Conservation (phyloP, 1,140 invertebrate genomes). For the Platyura marginata region DNA sequence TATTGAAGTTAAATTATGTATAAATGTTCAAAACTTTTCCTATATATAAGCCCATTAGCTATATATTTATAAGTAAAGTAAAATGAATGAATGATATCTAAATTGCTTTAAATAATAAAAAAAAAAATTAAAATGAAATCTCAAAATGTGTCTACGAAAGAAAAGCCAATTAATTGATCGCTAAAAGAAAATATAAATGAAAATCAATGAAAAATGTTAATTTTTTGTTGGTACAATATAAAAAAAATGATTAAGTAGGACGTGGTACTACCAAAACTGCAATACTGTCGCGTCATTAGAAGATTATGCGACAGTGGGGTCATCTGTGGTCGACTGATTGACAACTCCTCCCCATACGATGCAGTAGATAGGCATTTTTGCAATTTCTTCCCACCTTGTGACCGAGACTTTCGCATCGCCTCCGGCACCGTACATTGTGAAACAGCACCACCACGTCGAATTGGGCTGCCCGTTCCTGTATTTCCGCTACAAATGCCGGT, state of each 20-base stretch:
- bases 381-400: constrained; percentile 78
- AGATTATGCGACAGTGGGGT: constrained; percentile 38
- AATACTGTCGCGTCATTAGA: constrained; percentile 70
- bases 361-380: constrained; percentile 71
- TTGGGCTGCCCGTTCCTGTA: constrained; percentile 7
- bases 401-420: constrained; percentile 49
- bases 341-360: constrained; percentile 45
- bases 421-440: constrained; percentile 10
- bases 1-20: no score
- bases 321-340: constrained; percentile 29
- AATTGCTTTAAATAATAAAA: no score
- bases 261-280: constrained; percentile 75
- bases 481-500: constrained; percentile 5
- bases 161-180: neutral
- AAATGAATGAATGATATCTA: no score
- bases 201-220: neutral
- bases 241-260: constrained; percentile 3
- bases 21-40: no score
- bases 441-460: constrained; percentile 11
- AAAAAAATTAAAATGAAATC: no score
- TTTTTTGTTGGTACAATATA: neutral
- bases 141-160: no score
- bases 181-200: neutral
- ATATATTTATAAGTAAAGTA: no score
- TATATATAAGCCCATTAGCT: no score